phyloP scores from a whole-genome alignment of 1,140 invertebrate genomes.

The Drosophila virilis region DNA sequence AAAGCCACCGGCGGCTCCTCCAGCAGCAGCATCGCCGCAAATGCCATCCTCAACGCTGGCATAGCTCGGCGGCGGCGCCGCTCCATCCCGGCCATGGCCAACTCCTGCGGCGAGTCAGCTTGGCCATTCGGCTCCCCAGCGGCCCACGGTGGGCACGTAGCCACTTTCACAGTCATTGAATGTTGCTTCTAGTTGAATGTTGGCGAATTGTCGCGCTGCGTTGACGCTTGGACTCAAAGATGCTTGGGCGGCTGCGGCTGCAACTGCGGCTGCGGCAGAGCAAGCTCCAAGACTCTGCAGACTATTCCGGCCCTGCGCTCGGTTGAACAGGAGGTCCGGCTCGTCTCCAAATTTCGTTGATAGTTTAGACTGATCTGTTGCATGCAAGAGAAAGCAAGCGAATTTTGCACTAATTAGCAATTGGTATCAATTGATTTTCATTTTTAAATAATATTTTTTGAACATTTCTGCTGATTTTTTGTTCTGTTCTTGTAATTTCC shows the following conservation, averaged over 20 bases:
- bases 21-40: constrained; percentile 16
- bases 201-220: constrained; percentile 76
- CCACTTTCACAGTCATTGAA: constrained; percentile 85
- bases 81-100: constrained; percentile 58
- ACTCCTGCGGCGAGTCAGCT: constrained; percentile 92
- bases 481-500: too few relatives aligned
- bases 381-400: too few relatives aligned
- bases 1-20: constrained; percentile 25
- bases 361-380: constrained; percentile 88
- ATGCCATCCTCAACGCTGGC: constrained; percentile 27
- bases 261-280: constrained; percentile 60
- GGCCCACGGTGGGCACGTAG: constrained; percentile 90
- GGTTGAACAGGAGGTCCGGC: constrained; percentile 84
- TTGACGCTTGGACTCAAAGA: constrained; percentile 59
- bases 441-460: too few relatives aligned
- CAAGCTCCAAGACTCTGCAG: constrained; percentile 84
- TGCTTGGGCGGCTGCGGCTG: constrained; percentile 52
- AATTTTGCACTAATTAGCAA: too few relatives aligned
- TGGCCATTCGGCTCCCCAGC: constrained; percentile 95
- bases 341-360: constrained; percentile 86
- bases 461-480: too few relatives aligned
- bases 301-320: constrained; percentile 85
- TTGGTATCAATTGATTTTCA: too few relatives aligned
- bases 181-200: constrained; percentile 83
- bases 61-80: constrained; percentile 22